Evolutionary conservation across 2,888 invertebrate species (phyloP), one percentile per base, ranked within the genome.

Genomic region (Pterobdella sp.): DNA sequence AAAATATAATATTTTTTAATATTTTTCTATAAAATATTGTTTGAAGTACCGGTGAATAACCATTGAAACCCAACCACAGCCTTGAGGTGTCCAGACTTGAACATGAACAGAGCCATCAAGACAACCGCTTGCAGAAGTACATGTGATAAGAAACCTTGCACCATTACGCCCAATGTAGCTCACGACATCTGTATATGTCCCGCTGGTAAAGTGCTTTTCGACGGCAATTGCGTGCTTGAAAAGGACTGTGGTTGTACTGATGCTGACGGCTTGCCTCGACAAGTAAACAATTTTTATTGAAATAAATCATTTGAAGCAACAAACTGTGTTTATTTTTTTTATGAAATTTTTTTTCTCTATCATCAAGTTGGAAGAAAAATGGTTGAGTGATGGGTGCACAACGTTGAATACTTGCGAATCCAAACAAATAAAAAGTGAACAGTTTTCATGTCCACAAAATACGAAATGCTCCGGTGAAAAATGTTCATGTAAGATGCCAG

Each of bases 161-260:
- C n/a, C 31, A 29, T 68, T 10, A 31, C n/a, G 14, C 68, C 68
- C 2, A 68, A 68, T 26, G 34, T 34, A 7, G 68, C 69, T 52
- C 42, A 31, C 52, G 69, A 69, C 22, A 1, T 69, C 49, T 71
- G 71, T 29, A 36, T 36, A 10, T 71, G 71, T 52, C 36, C 52
- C 22, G 32, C 71, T 1, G 71, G 71, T 36, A 63, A 35, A 32
- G n/a, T 63, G 4, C 71, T 71, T 22, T 71, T 71, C 63, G 56
- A 71, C 52, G 71, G 71, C 29, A 49, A 10, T 29, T 71, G 71
- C 36, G 71, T 71, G 18, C 63, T 35, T 2, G 18, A 18, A 18
- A 35, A n/a, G 31, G 71, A 71, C 1, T 71, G 71, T 26, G 71
- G 71, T 32, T 71, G 71, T 36, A 29, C 63, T 63, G n/a, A 63